A percentile compares a stretch with the other conserved stretches of the same genome.
Evolutionary conservation across 2,888 invertebrate genomes (phyloP).

Genomic region (Acanthosepion esculentum): DNA sequence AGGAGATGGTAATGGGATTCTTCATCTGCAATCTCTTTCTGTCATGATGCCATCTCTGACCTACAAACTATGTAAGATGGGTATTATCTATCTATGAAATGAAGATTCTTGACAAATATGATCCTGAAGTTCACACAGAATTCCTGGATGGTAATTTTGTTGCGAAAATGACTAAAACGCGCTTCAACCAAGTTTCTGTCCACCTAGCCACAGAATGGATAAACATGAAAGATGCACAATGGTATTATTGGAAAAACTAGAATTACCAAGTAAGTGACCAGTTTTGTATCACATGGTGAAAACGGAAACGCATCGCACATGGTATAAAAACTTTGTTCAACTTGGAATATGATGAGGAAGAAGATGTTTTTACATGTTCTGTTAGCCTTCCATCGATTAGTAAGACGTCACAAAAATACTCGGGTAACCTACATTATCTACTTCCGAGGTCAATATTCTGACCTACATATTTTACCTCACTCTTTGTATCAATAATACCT

Average conservation of each 20-base stretch:
- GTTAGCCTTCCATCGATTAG: neutral
- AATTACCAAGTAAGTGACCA: conserved; percentile 51
- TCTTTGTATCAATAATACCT: too few species aligned
- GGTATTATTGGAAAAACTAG: conserved; percentile 53
- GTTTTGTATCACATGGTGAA: conserved; percentile 51
- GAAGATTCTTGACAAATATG: conserved; percentile 40
- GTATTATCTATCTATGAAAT: conserved; percentile 49
- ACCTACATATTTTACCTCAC: too few species aligned
- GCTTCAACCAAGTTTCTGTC: conserved; percentile 52
- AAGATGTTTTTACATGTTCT: neutral
- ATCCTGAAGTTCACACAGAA: conserved; percentile 52
- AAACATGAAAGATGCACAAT: conserved; percentile 52
- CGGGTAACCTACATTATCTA: too few species aligned
- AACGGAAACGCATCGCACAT: conserved; percentile 41
- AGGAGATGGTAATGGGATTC: conserved; percentile 52
- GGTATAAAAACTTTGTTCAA: neutral
- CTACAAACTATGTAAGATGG: conserved; percentile 51
- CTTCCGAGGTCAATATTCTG: too few species aligned
- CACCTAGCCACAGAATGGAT: conserved; percentile 54
- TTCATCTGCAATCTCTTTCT: conserved; percentile 53
- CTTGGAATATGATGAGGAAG: neutral
- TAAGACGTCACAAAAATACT: too few species aligned
- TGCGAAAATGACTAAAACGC: conserved; percentile 49
- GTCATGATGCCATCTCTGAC: conserved; percentile 52
- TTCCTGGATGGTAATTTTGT: conserved; percentile 52